Evolutionary conservation across 2,113 vertebrate species (phyloP), one percentile per base, ranked within the genome.

Genomic region (Thermophis baileyi): DNA sequence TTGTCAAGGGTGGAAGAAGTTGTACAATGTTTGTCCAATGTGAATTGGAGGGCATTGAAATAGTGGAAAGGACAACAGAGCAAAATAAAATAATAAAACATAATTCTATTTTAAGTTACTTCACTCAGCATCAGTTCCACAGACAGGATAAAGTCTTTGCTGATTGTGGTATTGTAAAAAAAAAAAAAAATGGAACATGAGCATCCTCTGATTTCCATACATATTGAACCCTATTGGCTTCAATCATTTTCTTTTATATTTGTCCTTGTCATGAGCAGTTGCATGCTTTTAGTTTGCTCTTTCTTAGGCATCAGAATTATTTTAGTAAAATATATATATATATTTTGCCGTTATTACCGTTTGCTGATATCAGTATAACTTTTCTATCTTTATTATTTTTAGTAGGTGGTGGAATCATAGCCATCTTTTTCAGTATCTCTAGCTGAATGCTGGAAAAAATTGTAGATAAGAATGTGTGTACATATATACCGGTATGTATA

Each of bases 331-430:
- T n/a, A n/a, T n/a, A n/a, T n/a, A n/a, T n/a, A n/a, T n/a, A 16
- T 47, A 47, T 47, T 47, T 47, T 47, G 2, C 47, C 6, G 3
- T 47, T 47, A 47, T 47, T 47, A 47, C 47, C 3, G 2, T 85
- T 25, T 49, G 53, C 27, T 93, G 93, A 35, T 8, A 69, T 44
- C 44, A 49, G 9, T 3, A 60, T 40, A 20, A 49, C 6, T 94
- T 96, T 89, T 95, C 93, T 74, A 24, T 51, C 46, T 11, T 35
- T 20, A 85, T 49, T 92, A 89, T 47, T 93, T 57, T 94, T 44
- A 25, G 46, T 40, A 92, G 85, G 6, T 91, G 55, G 30, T 81
- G 35, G 20, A 22, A 85, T 30, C 85, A 10, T 93, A 92, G 14
- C 53, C 90, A 47, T 10, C 90, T 50, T 86, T 86, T 93, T 88